phyloP scores from a whole-genome alignment of 2,113 vertebrate genomes.

The Porphyrio hochstetteri region DNA sequence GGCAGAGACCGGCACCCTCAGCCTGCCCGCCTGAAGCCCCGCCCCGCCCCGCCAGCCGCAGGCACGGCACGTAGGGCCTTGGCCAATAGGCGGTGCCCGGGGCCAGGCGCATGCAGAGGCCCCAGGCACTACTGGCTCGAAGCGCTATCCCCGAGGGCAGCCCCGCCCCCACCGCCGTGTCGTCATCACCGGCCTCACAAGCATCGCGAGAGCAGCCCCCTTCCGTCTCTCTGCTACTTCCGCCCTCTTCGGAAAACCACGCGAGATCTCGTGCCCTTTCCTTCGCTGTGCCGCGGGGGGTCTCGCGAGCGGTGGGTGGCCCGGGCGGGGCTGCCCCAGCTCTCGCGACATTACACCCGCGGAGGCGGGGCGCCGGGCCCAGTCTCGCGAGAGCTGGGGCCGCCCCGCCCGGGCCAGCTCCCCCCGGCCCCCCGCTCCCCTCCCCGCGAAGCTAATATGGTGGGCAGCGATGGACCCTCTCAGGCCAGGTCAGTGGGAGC shows the following conservation, averaged over 20 bases:
- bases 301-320: background rate
- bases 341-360: background rate
- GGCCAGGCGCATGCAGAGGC: too few species aligned
- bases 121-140: too few species aligned
- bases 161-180: background rate
- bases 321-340: background rate
- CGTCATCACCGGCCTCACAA: too few species aligned
- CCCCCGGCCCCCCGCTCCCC: background rate
- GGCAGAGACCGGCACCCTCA: too few species aligned
- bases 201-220: background rate
- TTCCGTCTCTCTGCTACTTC: background rate
- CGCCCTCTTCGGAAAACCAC: background rate
- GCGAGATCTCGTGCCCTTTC: background rate
- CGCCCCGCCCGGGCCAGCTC: background rate
- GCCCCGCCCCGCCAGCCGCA: background rate
- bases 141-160: too few species aligned
- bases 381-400: constrained; percentile 32
- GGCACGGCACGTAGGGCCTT: background rate
- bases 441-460: constrained; percentile 53
- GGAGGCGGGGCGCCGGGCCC: background rate
- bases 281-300: rapidly evolving
- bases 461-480: constrained; percentile 69
- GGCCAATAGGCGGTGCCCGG: background rate
- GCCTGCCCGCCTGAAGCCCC: rapidly evolving
- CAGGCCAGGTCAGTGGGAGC: constrained; percentile 61